Conservation (phyloP, 2,888 invertebrate species). For the Coenonympha arcania region DNA sequence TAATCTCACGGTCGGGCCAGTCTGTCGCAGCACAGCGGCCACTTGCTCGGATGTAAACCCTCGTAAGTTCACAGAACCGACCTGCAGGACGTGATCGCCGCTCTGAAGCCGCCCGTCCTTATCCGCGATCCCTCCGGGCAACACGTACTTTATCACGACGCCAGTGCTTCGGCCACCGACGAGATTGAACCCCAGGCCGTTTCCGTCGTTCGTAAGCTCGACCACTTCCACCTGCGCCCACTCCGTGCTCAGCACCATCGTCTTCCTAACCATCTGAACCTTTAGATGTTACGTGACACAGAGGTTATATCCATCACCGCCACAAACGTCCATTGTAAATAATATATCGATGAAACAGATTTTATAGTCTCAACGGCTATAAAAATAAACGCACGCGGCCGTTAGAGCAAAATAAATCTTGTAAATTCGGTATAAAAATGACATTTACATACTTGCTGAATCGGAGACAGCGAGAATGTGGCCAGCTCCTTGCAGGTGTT, state of each 20-base stretch:
- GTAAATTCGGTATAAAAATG: constrained; percentile 60
- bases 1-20: constrained; percentile 87
- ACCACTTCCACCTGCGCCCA: constrained; percentile 99
- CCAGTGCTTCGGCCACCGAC: constrained; percentile 98
- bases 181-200: constrained; percentile 98
- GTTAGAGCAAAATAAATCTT: constrained; percentile 38
- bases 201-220: constrained; percentile 97
- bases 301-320: constrained; percentile 51
- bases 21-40: constrained; percentile 78
- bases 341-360: constrained; percentile 26
- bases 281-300: constrained; percentile 63
- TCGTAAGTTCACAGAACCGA: constrained; percentile 93
- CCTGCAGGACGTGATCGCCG: constrained; percentile 98
- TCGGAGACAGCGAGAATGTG: constrained; percentile 68
- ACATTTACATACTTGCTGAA: constrained; percentile 75
- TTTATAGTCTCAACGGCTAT: constrained; percentile 32
- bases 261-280: constrained; percentile 66
- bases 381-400: constrained; percentile 34
- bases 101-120: constrained; percentile 95
- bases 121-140: constrained; percentile 97
- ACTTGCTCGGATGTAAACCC: constrained; percentile 98
- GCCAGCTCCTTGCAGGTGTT: constrained; percentile 58
- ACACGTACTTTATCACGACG: constrained; percentile 97
- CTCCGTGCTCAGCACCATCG: constrained; percentile 95
- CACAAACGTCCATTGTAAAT: constrained; percentile 42